These are phyloP conservation scores for Entelurus aequoreus DNA, from an alignment of 2,113 vertebrate genomes.

Conservation along the genomic window DNA sequence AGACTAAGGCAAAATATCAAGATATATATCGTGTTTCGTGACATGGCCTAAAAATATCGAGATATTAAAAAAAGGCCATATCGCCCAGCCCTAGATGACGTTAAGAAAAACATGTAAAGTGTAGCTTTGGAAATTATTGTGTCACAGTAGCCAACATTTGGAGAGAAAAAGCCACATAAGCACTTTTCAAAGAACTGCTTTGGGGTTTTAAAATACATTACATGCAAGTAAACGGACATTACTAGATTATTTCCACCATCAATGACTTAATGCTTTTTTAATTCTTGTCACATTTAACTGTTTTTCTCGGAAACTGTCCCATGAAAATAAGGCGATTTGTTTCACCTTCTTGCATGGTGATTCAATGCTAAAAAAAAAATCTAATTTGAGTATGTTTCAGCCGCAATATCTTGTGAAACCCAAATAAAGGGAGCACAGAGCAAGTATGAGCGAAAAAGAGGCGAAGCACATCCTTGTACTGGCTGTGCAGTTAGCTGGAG, in stretches of 20 bases:
- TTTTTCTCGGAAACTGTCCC: neutral
- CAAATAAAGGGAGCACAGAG: neutral
- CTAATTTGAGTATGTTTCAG: neutral
- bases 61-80: too few species aligned
- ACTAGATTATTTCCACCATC: neutral
- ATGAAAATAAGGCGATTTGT: neutral
- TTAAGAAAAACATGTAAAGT: too few species aligned
- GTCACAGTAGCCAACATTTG: too few species aligned
- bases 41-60: too few species aligned
- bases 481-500: neutral
- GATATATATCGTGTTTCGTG: too few species aligned
- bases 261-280: neutral
- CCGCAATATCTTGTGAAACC: neutral
- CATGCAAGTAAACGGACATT: neutral
- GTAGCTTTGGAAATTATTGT: too few species aligned
- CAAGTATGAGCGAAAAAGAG: slow-evolving; percentile 9
- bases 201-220: neutral
- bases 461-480: slow-evolving; percentile 9
- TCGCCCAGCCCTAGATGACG: too few species aligned
- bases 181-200: too few species aligned
- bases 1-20: too few species aligned
- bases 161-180: too few species aligned
- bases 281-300: neutral
- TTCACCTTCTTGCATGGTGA: too few species aligned
- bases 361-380: neutral